Evolutionary conservation across 2,797 vertebrate genomes (phyloP), one percentile per base, ranked within the genome.

Genomic region (Miichthys miiuy): DNA sequence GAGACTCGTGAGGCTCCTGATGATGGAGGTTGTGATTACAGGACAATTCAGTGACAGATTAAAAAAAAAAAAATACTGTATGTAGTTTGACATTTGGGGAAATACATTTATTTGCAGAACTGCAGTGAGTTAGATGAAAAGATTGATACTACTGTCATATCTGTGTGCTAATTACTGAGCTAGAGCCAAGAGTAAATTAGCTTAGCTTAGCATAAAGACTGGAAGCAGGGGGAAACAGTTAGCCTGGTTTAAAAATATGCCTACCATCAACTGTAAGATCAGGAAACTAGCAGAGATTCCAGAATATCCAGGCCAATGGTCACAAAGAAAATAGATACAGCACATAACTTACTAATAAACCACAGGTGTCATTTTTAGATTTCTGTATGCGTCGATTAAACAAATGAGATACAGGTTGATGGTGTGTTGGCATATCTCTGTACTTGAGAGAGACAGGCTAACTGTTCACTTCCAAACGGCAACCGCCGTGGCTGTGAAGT

Each of bases 371-470:
- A 41, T 68, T 25, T 42, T 13, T 47, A 52, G 41, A 18, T 52
- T 23, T 41, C 8, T 67, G 9, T 54, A 2, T 23, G n/a, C 41
- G 3, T 67, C 11, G 23, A 20, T 44, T n/a, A 27, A 46, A 55
- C 13, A 23, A 41, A 52, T 52, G 20, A 66, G 3, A 41, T 17
- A 17, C 21, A 21, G 12, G 13, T 8, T 11, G 23, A 17, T 41
- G 7, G 13, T 67, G 2, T 30, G 6, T 6, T 30, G 30, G 13
- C n/a, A 41, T n/a, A 5, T 52, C 52, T 47, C 12, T 48, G 8
- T 55, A 67, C n/a, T 67, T 67, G 54, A 47, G 18, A 46, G 18
- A 54, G 12, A 69, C 21, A 55, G 20, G 27, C 42, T 21, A 7
- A 50, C 25, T 44, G 30, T 30, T 6, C 1, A 30, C 30, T 30